Base-by-base conservation (phyloP, 2,888 invertebrate genomes). In the Lithophane socia region DNA sequence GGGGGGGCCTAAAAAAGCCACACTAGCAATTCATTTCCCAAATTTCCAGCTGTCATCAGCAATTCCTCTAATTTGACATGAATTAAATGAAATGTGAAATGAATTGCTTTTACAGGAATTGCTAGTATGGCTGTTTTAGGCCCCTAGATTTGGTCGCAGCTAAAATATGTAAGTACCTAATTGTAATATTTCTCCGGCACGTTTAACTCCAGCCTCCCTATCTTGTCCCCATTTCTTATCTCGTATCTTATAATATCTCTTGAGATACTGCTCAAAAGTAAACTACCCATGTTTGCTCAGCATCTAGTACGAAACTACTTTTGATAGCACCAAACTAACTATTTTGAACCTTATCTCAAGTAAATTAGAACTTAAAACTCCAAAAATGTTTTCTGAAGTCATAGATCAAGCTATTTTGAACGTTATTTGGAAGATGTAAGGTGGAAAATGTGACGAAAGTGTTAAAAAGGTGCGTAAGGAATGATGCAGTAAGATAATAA, bases 151-250 rank as follows among this genome's bases (percentile, higher is more conserved):
- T 37, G 37, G 37, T 4, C 37, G 37, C 37, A 37, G 37, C 37
- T 37, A 37, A 18, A 66, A 24, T 24, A 44, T 42, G 12, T 37
- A 29, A 0, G 2, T 68, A 67, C 21, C 5, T 67, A 68, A 66
- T 67, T 67, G 44, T 80, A 70, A 49, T 58, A 70, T 60, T 73
- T 54, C 82, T 67, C 29, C 3, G 21, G 42, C 44, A 68, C 44
- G 60, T 64, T 71, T 49, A 52, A 64, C 58, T 24, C 37, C 85
- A 88, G 82, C 76, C 77, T 84, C 71, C 78, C 75, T 84, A 80
- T 80, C 79, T 65, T 72, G 91, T 75, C 89, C 90, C 67, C 90
- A 74, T 90, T 90, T 24, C 80, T 84, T 90, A 89, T 90, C 90
- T 47, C 29, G 73, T 83, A 82, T 82, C 78, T 71, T 49, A 47